Percentiles rank a stretch among this genome's conserved stretches.
These are phyloP conservation scores for Caenorhabditis uteleia DNA, from an alignment of 2,888 invertebrate genomes.

Conservation along the genomic window DNA sequence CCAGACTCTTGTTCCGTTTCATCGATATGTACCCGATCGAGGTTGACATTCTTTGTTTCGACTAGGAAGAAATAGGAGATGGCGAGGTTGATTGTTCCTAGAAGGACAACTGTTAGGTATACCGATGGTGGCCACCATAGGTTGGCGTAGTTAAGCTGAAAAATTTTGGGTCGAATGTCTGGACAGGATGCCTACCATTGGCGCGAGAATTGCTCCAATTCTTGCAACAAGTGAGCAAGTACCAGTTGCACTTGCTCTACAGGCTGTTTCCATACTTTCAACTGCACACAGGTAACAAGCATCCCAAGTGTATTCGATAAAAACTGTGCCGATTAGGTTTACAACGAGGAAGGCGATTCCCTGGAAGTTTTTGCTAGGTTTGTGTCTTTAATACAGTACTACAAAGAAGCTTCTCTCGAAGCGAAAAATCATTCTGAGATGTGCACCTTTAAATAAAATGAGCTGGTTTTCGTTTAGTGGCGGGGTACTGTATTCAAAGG, in stretches of 20 bases:
- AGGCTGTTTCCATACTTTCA: constrained; percentile 63
- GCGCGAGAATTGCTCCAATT: constrained; percentile 64
- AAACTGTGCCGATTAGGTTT: constrained; percentile 65
- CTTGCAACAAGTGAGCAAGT: constrained; percentile 64
- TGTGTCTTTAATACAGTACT: too few species aligned
- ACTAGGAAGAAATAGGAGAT: constrained; percentile 54
- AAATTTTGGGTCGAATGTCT: too few species aligned
- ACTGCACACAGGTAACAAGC: constrained; percentile 67
- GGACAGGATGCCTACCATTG: constrained; percentile 41
- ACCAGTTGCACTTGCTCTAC: constrained; percentile 61
- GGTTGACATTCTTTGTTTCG: constrained; percentile 50
- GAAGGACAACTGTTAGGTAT: constrained; percentile 58
- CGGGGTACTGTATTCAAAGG: not conserved
- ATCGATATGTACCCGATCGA: constrained; percentile 45
- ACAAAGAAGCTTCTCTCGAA: too few species aligned
- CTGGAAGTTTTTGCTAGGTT: constrained; percentile 21
- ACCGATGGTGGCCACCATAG: constrained; percentile 61
- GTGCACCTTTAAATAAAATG: too few species aligned
- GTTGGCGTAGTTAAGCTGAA: constrained; percentile 62
- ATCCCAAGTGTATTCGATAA: constrained; percentile 69
- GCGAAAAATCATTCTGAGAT: too few species aligned
- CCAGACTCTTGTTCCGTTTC: constrained; percentile 27
- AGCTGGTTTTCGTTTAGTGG: too few species aligned
- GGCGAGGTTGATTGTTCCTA: constrained; percentile 60
- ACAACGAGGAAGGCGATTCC: constrained; percentile 61